These are phyloP conservation scores for Zaprionus bogoriensis DNA, from an alignment of 2,888 invertebrate genomes.

Conservation along the genomic window DNA sequence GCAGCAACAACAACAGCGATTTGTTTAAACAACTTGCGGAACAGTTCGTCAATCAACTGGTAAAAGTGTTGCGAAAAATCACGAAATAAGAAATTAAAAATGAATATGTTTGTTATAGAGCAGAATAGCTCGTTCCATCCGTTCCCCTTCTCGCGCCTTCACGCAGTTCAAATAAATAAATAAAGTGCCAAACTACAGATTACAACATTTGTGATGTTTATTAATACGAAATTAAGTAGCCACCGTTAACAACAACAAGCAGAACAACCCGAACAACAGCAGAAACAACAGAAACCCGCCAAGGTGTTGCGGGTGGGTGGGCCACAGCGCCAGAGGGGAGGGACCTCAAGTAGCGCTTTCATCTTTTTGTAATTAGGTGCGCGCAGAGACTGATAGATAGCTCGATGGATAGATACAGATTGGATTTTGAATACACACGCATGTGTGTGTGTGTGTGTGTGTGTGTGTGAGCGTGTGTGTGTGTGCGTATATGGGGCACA, in stretches of 20 bases:
- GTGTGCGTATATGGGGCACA: constrained; percentile 43
- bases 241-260: constrained; percentile 49
- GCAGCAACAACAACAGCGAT: constrained; percentile 23
- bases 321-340: constrained; percentile 10
- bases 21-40: constrained; percentile 65
- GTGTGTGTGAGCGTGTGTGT: neutral
- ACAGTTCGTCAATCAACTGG: constrained; percentile 68
- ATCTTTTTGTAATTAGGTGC: constrained; percentile 75
- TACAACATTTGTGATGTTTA: constrained; percentile 77
- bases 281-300: constrained; percentile 34
- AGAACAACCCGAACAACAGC: constrained; percentile 15
- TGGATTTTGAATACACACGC: constrained; percentile 46
- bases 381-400: constrained; percentile 70
- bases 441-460: neutral
- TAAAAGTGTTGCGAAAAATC: constrained; percentile 60
- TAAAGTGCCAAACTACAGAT: constrained; percentile 72
- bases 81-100: neutral
- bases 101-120: constrained; percentile 52
- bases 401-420: constrained; percentile 56
- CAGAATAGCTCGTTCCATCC: constrained; percentile 9
- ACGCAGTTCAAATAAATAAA: constrained; percentile 63
- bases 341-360: constrained; percentile 69
- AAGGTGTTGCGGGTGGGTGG: constrained; percentile 64
- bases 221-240: constrained; percentile 75
- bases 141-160: neutral